Evolutionary conservation across 2,888 invertebrate species (phyloP).

Genomic region (Pristionchus exspectatus): DNA sequence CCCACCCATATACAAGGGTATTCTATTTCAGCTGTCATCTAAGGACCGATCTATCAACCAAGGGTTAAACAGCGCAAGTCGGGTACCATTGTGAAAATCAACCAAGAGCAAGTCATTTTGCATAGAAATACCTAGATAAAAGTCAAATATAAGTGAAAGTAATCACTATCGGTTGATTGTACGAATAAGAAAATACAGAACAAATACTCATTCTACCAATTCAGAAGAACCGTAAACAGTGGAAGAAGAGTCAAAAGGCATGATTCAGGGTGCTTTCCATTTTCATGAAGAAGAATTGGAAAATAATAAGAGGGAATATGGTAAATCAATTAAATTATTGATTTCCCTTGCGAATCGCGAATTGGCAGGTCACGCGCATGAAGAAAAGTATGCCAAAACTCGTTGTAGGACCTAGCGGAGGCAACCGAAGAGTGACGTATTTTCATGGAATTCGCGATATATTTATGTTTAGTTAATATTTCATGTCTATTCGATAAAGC

Average conservation of each 20-base stretch:
- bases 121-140: neutral
- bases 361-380: too few relatives aligned
- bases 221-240: neutral
- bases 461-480: neutral
- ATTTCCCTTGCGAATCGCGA: neutral
- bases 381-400: neutral
- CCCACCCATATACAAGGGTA: too few relatives aligned
- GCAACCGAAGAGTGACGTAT: neutral
- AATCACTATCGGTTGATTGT: neutral
- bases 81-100: too few relatives aligned
- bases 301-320: neutral
- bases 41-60: too few relatives aligned
- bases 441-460: neutral
- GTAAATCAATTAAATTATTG: neutral
- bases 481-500: neutral
- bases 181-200: neutral
- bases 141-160: neutral
- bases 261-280: neutral
- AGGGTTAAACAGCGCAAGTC: too few relatives aligned
- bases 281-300: neutral
- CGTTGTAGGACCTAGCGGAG: neutral
- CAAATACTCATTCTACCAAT: neutral
- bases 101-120: too few relatives aligned
- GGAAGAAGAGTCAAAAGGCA: neutral
- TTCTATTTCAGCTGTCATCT: too few relatives aligned